Conservation (phyloP, 2,797 vertebrate genomes). For the Macropus fuliginosus region DNA sequence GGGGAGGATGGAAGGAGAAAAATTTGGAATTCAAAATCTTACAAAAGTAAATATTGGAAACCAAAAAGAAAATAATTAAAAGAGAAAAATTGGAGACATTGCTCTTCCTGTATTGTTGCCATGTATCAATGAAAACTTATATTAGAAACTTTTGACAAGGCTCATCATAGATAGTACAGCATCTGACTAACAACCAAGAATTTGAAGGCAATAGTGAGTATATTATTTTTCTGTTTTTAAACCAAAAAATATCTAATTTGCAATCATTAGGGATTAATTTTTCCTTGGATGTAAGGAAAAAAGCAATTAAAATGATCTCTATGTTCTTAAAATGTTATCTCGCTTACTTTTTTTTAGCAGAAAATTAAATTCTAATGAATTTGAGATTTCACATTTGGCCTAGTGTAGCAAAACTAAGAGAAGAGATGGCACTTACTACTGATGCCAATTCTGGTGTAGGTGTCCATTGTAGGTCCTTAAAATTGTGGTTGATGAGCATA, state of each 20-base stretch:
- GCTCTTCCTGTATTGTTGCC: not conserved
- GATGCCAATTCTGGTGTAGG: not conserved
- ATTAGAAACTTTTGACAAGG: not conserved
- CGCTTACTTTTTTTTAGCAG: not conserved
- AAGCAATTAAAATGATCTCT: not conserved
- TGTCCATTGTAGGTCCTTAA: not conserved
- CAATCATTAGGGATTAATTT: not conserved
- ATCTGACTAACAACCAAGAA: not conserved
- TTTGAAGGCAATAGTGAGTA: not conserved
- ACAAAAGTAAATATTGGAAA: too few relatives aligned
- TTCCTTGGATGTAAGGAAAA: not conserved
- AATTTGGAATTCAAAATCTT: too few relatives aligned
- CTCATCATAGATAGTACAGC: not conserved
- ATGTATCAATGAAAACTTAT: not conserved
- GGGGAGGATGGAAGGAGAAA: too few relatives aligned
- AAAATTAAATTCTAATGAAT: not conserved
- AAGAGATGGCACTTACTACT: not conserved
- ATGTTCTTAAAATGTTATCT: not conserved
- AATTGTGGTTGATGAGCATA: not conserved
- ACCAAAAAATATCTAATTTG: not conserved
- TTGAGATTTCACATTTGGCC: not conserved
- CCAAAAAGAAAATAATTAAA: too few relatives aligned
- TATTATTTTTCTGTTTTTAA: not conserved
- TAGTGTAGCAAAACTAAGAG: not conserved
- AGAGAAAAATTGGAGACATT: not conserved